Base-by-base conservation (phyloP, 2,113 vertebrate species). In the Sialia sialis region DNA sequence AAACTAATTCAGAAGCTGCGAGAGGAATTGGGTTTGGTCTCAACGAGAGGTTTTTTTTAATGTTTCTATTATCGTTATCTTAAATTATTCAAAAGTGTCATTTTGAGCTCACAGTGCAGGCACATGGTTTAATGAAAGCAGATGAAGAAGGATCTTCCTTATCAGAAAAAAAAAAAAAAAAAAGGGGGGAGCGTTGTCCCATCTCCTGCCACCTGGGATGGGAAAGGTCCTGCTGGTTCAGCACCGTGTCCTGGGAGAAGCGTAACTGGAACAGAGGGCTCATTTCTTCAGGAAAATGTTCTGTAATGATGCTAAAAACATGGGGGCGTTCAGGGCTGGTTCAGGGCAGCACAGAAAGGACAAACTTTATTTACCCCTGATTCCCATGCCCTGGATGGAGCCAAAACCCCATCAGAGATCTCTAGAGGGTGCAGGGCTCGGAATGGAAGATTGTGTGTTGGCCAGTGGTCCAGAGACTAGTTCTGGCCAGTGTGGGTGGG, bases 1-100 rank as follows among this genome's bases (percentile, higher is more conserved):
- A 91, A 95, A 82, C 89, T 95, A 95, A 95, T 96, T 95, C 93
- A 89, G 89, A 89, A 87, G 75, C 93, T 83, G 78, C 0, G 6
- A 91, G 72, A 95, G 91, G 68, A 93, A 74, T 76, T 0, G 13
- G 78, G 95, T 79, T 91, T 83, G 84, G 91, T 90, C 91, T 94
- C 84, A 67, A 30, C 0, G 11, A 95, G 89, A 82, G 62, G 7
- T 11, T 68, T 89, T 91, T 95, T 94, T 89, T 78, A 80, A 84
- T 91, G 85, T 83, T 94, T 95, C 94, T 95, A 93, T 96, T 97
- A 95, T 96, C 67, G 29, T 91, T 95, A 95, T 95, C 91, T 93
- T 91, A 89, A 95, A 91, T 94, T 91, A 97, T 97, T 96, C 88
- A 95, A 58, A 96, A 93, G 93, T 91, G 87, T 93, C 96, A 80